Percentiles rank a stretch among this genome's conserved stretches.
phyloP scores from a whole-genome alignment of 1,140 invertebrate species.

The Cephus cinctus region DNA sequence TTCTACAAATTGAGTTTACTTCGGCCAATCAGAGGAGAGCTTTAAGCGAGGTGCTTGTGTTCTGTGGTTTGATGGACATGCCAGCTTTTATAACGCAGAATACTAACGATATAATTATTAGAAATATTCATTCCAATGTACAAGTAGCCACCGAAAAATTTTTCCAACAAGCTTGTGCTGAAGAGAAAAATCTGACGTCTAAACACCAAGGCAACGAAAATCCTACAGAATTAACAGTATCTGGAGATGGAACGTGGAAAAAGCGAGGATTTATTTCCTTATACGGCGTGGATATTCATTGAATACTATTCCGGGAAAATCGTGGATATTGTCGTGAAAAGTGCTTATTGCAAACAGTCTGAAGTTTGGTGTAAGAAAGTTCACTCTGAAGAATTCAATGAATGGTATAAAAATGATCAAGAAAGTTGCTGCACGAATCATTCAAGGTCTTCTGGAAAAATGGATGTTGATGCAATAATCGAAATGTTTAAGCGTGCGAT shows the following conservation, averaged over 20 bases:
- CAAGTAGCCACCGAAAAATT: slow-evolving; percentile 11
- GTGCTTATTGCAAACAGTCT: slow-evolving; percentile 11
- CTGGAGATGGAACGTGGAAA: slow-evolving; percentile 18
- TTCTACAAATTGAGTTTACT: no score
- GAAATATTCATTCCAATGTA: slow-evolving; percentile 12
- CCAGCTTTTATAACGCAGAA: slow-evolving; percentile 7
- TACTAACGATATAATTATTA: slow-evolving; percentile 12
- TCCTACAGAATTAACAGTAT: slow-evolving; percentile 15
- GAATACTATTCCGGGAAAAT: slow-evolving; percentile 15
- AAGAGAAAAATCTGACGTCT: slow-evolving; percentile 14
- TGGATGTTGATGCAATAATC: slow-evolving; percentile 10
- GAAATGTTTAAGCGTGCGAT: slow-evolving; percentile 20
- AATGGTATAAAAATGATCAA: slow-evolving; percentile 15
- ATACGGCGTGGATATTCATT: slow-evolving; percentile 14
- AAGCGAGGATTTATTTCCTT: slow-evolving; percentile 15
- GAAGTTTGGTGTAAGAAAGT: slow-evolving; percentile 13
- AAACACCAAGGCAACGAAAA: slow-evolving; percentile 14
- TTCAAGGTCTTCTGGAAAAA: slow-evolving; percentile 15
- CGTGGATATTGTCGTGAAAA: slow-evolving; percentile 13
- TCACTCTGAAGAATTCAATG: slow-evolving; percentile 13
- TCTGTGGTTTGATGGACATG: slow-evolving; percentile 14
- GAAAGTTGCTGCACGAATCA: slow-evolving; percentile 15
- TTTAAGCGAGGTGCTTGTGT: no score
- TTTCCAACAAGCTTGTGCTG: slow-evolving; percentile 9
- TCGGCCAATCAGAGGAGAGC: no score